Evolutionary conservation across 2,797 vertebrate species (phyloP).

Genomic region (Gadopsis bispinosus): DNA sequence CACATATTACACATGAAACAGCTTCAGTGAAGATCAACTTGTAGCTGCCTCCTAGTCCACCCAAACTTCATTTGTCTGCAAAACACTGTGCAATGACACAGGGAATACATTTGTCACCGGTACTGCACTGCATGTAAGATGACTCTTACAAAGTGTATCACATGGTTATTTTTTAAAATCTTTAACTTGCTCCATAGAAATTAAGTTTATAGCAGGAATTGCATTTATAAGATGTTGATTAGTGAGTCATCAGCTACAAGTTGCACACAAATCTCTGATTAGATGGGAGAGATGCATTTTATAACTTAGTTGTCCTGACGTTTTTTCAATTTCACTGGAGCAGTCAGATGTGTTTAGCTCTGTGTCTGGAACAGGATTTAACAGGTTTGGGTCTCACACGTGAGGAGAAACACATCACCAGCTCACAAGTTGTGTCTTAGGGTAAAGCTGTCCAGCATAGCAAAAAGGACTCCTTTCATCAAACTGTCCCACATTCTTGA

Average conservation of each 20-base stretch:
- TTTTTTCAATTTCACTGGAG: slow-evolving; percentile 51
- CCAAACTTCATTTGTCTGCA: slow-evolving; percentile 53
- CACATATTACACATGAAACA: slow-evolving; percentile 62
- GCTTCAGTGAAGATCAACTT: slow-evolving; percentile 68
- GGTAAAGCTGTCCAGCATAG: slow-evolving; percentile 83
- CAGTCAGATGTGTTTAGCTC: slow-evolving; percentile 75
- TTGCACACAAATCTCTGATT: slow-evolving; percentile 64
- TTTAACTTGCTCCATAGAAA: slow-evolving; percentile 48
- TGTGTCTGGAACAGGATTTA: slow-evolving; percentile 63
- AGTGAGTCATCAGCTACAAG: slow-evolving; percentile 38
- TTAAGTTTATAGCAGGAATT: slow-evolving; percentile 36
- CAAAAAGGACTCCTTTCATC: slow-evolving; percentile 77
- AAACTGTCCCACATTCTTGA: slow-evolving; percentile 61
- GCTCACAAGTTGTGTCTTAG: slow-evolving; percentile 84
- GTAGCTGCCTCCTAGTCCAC: slow-evolving; percentile 69
- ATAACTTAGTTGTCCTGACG: slow-evolving; percentile 51
- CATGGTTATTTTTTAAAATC: slow-evolving; percentile 34
- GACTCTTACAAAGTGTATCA: slow-evolving; percentile 38
- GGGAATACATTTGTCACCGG: slow-evolving; percentile 48
- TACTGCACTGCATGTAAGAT: slow-evolving; percentile 36
- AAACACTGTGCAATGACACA: slow-evolving; percentile 46
- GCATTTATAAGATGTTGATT: slow-evolving; percentile 45
- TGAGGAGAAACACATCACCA: slow-evolving; percentile 83
- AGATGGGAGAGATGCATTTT: slow-evolving; percentile 53
- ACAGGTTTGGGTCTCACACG: slow-evolving; percentile 68